A percentile compares a stretch with the other conserved stretches of the same genome.
These are phyloP conservation scores for Trichechus manatus DNA, from an alignment of 2,113 vertebrate genomes.

Conservation along the genomic window DNA sequence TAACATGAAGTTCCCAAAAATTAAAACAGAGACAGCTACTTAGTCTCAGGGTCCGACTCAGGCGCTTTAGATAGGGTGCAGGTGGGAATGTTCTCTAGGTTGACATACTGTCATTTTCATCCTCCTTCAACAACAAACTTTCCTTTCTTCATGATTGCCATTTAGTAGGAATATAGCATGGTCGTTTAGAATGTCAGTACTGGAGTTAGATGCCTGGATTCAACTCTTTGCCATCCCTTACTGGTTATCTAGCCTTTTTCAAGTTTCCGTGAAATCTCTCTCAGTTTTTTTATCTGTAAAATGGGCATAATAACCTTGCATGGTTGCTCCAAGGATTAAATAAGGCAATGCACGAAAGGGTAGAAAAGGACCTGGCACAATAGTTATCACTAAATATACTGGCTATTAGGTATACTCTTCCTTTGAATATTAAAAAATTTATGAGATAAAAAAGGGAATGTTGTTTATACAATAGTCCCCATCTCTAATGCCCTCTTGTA, in stretches of 20 bases:
- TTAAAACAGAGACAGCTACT: neutral
- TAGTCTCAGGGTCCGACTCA: neutral
- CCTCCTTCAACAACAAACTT: neutral
- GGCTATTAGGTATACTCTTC: neutral
- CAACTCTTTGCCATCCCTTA: neutral
- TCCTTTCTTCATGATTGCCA: neutral
- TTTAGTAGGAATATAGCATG: neutral
- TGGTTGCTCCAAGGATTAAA: neutral
- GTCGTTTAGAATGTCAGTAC: neutral
- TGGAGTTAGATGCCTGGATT: neutral
- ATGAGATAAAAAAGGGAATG: neutral
- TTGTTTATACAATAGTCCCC: neutral
- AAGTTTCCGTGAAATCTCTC: neutral
- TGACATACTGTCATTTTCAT: neutral
- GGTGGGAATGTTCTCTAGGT: neutral
- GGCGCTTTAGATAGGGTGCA: neutral
- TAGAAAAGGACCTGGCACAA: neutral
- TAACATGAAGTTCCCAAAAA: slow-evolving; percentile 8
- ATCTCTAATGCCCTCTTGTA: neutral
- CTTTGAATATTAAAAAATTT: neutral
- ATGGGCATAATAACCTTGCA: neutral
- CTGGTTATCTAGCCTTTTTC: neutral
- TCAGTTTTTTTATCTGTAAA: neutral
- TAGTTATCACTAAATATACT: neutral
- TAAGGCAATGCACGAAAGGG: neutral